Percentiles rank a stretch among this genome's conserved stretches.
These are phyloP conservation scores for Stratiomys singularior DNA, from an alignment of 2,888 invertebrate species.

Conservation along the genomic window DNA sequence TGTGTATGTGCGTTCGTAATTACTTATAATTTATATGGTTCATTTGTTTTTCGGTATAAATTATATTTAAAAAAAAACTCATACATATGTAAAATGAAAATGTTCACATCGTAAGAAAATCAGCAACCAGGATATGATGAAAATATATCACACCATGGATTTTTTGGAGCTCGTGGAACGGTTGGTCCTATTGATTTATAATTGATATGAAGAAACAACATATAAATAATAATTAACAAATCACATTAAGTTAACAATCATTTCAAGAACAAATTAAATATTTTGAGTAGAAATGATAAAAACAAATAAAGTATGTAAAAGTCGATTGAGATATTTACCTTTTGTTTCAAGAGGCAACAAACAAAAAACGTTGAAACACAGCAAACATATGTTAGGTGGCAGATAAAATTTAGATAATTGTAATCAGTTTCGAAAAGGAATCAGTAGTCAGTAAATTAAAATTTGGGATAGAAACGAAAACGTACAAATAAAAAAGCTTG, in stretches of 20 bases:
- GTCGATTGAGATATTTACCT: background rate
- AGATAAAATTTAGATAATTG: no score
- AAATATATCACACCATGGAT: constrained; percentile 37
- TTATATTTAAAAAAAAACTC: constrained; percentile 14
- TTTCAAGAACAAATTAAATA: background rate
- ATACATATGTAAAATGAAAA: constrained; percentile 4
- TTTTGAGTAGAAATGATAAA: no score
- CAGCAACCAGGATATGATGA: constrained; percentile 42
- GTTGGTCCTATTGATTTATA: constrained; percentile 22
- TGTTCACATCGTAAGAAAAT: constrained; percentile 22
- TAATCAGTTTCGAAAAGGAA: no score
- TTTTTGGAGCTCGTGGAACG: constrained; percentile 22
- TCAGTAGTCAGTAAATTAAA: no score
- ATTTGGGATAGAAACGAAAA: no score
- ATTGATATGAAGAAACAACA: background rate
- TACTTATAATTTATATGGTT: background rate
- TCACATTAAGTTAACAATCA: background rate
- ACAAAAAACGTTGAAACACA: background rate
- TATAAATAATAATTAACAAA: background rate
- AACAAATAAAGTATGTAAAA: no score
- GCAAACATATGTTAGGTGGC: background rate
- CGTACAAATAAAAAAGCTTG: no score
- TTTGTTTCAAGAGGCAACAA: background rate
- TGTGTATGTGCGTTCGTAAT: constrained; percentile 27
- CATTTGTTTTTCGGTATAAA: background rate